Evolutionary conservation across 1,140 invertebrate species (phyloP).

Genomic region (Drosophila jambulina): DNA sequence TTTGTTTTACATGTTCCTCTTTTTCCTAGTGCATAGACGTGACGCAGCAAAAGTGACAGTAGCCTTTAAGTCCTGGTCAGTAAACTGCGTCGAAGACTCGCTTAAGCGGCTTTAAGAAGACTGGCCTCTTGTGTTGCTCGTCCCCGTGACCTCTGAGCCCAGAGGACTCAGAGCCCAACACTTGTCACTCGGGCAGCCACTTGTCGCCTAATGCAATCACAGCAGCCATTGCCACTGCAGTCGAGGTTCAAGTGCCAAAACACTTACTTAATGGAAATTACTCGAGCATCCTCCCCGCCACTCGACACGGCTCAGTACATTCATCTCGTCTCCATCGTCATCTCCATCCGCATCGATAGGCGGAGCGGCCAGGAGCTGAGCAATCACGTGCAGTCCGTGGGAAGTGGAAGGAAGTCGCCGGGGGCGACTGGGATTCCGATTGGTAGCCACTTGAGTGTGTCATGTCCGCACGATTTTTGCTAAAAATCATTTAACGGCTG

Average conservation of each 20-base stretch:
- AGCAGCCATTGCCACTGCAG: conserved; percentile 67
- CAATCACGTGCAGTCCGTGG: conserved; percentile 59
- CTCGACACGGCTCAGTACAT: conserved; percentile 55
- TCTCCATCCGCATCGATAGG: conserved; percentile 36
- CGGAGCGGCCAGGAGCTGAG: conserved; percentile 54
- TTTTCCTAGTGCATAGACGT: neutral
- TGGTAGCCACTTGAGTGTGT: conserved; percentile 76
- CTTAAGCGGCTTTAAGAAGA: conserved; percentile 58
- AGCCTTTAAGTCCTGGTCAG: conserved; percentile 38
- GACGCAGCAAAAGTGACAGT: neutral
- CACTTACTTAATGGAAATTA: conserved; percentile 83
- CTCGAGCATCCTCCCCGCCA: conserved; percentile 53
- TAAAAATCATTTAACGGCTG: conserved; percentile 81
- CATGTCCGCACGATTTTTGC: conserved; percentile 82
- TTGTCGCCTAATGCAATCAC: conserved; percentile 67
- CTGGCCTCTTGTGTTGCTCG: conserved; percentile 1
- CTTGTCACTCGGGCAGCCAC: conserved; percentile 33
- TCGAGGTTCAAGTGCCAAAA: conserved; percentile 70
- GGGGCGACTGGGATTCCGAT: conserved; percentile 12
- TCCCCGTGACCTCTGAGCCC: conserved; percentile 23
- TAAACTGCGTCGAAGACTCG: conserved; percentile 40
- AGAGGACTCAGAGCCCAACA: conserved; percentile 9
- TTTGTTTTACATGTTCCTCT: neutral
- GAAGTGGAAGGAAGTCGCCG: neutral
- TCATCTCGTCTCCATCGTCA: conserved; percentile 12